Evolutionary conservation across 2,888 invertebrate genomes (phyloP), one percentile per base, ranked within the genome.

Genomic region (Cantharis nigra): DNA sequence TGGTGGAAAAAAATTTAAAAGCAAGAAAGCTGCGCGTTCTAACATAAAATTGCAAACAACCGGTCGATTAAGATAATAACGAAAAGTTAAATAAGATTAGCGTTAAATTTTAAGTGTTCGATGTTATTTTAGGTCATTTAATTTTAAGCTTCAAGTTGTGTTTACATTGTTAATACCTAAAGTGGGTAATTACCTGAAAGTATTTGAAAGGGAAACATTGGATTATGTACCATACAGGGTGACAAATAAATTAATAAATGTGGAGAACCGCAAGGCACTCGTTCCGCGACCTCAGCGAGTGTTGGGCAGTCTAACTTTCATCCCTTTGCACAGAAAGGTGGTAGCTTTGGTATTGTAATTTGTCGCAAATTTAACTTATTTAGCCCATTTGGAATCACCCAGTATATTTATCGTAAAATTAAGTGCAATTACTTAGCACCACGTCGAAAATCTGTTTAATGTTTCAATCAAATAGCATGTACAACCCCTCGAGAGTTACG

Each of bases 401-500:
- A n/a, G 49, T 49, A 49, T 49, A 49, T 13, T 49, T 49, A 49
- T n/a, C 49, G 49, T n/a, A 49, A 49, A 70, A 33, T 18, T 33
- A 14, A 33, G 33, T 13, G 33, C 62, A 62, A 62, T 70, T 18
- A 62, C 64, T 65, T 72, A 72, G 30, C 26, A 72, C 30, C 20
- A 70, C 72, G 28, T 63, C 63, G 67, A 28, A 71, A 69, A 75
- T 69, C 69, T 74, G 74, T 63, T 69, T 23, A 74, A 23, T 62
- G 49, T 74, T 62, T 72, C 63, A 64, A 63, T 49, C 67, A 20
- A 71, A 67, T 71, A 70, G 30, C 67, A 33, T 63, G 49, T 16
- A 30, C 65, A 72, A 72, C 69, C 76, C 77, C 70, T 77, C 23
- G 63, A 70, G 74, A 49, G 65, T 69, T 70, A 70, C 49, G 18